Evolutionary conservation across 30 jellyfish, hydroid and myxozoan genomes (phyloP).

Genomic region (Aurelia sp.): DNA sequence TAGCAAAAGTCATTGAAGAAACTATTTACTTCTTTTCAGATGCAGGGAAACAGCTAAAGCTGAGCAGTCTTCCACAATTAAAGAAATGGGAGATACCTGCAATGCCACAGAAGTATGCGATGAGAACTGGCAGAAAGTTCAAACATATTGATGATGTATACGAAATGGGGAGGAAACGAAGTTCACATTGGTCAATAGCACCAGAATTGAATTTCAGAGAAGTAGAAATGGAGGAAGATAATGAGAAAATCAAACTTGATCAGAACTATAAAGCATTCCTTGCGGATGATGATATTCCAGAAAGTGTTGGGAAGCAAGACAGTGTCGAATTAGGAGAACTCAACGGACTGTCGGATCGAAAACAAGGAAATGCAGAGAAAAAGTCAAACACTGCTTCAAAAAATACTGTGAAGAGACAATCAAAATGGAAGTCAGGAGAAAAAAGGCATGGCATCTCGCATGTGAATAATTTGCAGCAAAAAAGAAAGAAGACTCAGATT

Average conservation of each 20-base stretch:
- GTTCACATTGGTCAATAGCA: constrained; percentile 86
- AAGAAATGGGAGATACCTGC: constrained; percentile 92
- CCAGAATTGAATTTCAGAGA: constrained; percentile 87
- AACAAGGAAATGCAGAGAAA: constrained; percentile 5
- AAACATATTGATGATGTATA: constrained; percentile 74
- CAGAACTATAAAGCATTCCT: constrained; percentile 85
- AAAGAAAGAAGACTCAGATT: not conserved
- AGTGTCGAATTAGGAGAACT: not conserved
- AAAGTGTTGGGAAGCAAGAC: not conserved
- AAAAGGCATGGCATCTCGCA: not conserved
- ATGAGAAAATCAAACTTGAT: constrained; percentile 89
- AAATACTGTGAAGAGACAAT: not conserved
- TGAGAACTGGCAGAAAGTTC: constrained; percentile 87
- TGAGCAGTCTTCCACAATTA: constrained; percentile 86
- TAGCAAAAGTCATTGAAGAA: too few relatives aligned
- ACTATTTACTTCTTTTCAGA: not conserved
- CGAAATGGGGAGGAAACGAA: constrained; percentile 67
- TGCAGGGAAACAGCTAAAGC: constrained; percentile 35
- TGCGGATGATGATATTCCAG: constrained; percentile 73
- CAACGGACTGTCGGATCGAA: not conserved
- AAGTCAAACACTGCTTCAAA: constrained; percentile 7
- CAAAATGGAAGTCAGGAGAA: not conserved
- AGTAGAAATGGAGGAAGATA: constrained; percentile 91
- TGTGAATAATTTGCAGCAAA: not conserved
- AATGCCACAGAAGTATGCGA: constrained; percentile 71